A percentile compares a stretch with the other conserved stretches of the same genome.
Evolutionary conservation across 2,888 invertebrate genomes (phyloP).

Genomic region (Drosophila vallismaia): DNA sequence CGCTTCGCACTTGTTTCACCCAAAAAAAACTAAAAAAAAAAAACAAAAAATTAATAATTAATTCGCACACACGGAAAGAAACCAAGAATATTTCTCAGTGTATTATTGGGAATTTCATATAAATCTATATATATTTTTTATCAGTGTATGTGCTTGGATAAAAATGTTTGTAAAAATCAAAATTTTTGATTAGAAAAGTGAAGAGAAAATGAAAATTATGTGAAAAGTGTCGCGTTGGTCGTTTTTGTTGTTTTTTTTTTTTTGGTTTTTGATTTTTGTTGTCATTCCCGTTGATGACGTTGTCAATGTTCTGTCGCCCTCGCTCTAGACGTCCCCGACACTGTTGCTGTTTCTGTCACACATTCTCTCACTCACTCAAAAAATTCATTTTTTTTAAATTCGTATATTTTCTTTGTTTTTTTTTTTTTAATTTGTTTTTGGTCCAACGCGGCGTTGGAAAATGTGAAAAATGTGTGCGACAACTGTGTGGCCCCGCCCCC

Average conservation of each 20-base stretch:
- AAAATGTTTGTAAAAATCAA: slow-evolving; percentile 9
- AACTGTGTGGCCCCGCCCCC: slow-evolving; percentile 53
- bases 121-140: slow-evolving; percentile 3
- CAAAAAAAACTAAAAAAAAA: slow-evolving; percentile 33
- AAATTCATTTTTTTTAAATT: slow-evolving; percentile 20
- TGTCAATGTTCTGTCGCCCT: slow-evolving; percentile 22
- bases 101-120: not conserved
- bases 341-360: slow-evolving; percentile 5
- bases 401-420: slow-evolving; percentile 12
- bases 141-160: slow-evolving; percentile 6
- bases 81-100: not conserved
- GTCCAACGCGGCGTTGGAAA: slow-evolving; percentile 33
- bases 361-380: slow-evolving; percentile 2
- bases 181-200: not conserved
- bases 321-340: not conserved
- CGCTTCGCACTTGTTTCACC: slow-evolving; percentile 68
- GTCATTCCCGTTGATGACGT: slow-evolving; percentile 56
- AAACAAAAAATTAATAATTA: not conserved
- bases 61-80: not conserved
- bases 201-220: slow-evolving; percentile 38
- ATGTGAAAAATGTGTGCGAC: slow-evolving; percentile 78
- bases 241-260: slow-evolving; percentile 13
- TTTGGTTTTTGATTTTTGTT: slow-evolving; percentile 18
- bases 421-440: slow-evolving; percentile 25
- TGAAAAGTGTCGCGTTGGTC: slow-evolving; percentile 68